A percentile compares a stretch with the other conserved stretches of the same genome.
Conservation (phyloP, 53 echinoderm and acorn worm species). For the Arbacia lixula region DNA sequence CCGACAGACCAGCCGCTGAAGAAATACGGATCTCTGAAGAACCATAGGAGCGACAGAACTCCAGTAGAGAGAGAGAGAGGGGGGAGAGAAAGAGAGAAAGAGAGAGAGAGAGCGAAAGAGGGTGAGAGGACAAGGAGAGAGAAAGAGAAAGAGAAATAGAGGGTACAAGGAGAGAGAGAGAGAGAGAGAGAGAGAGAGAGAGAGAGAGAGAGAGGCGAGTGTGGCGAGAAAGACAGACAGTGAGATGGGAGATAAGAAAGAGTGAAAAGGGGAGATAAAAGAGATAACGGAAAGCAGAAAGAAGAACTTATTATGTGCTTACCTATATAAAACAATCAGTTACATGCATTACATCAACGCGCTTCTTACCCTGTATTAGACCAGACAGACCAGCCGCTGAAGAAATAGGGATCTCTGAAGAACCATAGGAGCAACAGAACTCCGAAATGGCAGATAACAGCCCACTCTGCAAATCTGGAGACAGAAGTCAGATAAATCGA, state of each 20-base stretch:
- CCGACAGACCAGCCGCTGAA: too few relatives aligned
- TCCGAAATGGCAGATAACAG: slow-evolving; percentile 74
- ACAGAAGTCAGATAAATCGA: not conserved
- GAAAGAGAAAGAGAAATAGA: not conserved
- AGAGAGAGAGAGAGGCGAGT: not conserved
- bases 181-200: not conserved
- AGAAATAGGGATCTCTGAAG: slow-evolving; percentile 89
- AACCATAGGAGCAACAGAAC: slow-evolving; percentile 83
- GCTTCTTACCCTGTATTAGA: slow-evolving; percentile 75
- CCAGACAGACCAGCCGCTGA: slow-evolving; percentile 77
- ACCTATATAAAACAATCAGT: too few relatives aligned
- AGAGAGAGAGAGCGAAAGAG: not conserved
- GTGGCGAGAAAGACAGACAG: not conserved
- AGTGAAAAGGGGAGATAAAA: too few relatives aligned
- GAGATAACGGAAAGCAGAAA: too few relatives aligned
- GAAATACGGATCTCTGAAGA: too few relatives aligned
- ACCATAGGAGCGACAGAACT: too few relatives aligned
- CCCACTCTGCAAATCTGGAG: slow-evolving; percentile 87
- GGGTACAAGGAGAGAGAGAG: not conserved
- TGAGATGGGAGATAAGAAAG: too few relatives aligned
- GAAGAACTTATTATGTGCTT: too few relatives aligned
- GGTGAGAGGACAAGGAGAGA: not conserved
- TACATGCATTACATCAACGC: too few relatives aligned
- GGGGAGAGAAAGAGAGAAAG: too few relatives aligned
- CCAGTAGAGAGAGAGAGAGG: not conserved